phyloP scores from a whole-genome alignment of 2,113 vertebrate species.

The Atherinomorus stipes region DNA sequence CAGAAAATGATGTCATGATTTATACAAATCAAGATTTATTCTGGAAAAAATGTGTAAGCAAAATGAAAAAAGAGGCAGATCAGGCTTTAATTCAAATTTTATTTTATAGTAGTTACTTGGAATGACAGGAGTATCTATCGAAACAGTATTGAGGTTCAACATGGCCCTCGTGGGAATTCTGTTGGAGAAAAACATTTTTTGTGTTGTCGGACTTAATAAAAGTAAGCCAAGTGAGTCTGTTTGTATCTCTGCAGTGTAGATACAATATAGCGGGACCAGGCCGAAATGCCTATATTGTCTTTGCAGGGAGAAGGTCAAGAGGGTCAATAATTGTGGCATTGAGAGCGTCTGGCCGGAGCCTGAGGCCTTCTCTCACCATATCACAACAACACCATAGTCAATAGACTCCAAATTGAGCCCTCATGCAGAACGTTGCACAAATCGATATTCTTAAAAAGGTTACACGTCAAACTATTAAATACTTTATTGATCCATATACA shows the following conservation, averaged over 20 bases:
- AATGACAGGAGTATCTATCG: conserved; percentile 12
- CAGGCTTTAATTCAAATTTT: background rate
- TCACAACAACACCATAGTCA: conserved; percentile 84
- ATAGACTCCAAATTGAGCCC: conserved; percentile 82
- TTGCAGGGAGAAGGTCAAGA: conserved; percentile 77
- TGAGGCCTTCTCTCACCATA: conserved; percentile 72
- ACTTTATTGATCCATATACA: conserved; percentile 78
- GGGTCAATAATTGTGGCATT: conserved; percentile 81
- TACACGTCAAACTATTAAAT: conserved; percentile 87
- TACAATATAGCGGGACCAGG: conserved; percentile 34
- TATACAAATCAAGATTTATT: background rate
- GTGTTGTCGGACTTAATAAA: conserved; percentile 24
- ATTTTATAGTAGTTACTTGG: background rate
- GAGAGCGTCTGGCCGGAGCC: conserved; percentile 81
- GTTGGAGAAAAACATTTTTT: conserved; percentile 17
- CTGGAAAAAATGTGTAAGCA: conserved; percentile 1
- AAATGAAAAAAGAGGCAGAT: background rate
- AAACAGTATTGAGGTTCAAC: background rate
- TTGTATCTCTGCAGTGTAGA: conserved; percentile 36
- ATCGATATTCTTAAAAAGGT: conserved; percentile 87
- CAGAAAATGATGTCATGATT: background rate
- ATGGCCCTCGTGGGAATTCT: conserved; percentile 13
- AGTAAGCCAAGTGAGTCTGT: conserved; percentile 29
- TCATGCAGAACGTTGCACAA: conserved; percentile 75
- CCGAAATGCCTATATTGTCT: conserved; percentile 47